phyloP scores from a whole-genome alignment of 1,140 invertebrate species.

The Drosophila bifasciata region DNA sequence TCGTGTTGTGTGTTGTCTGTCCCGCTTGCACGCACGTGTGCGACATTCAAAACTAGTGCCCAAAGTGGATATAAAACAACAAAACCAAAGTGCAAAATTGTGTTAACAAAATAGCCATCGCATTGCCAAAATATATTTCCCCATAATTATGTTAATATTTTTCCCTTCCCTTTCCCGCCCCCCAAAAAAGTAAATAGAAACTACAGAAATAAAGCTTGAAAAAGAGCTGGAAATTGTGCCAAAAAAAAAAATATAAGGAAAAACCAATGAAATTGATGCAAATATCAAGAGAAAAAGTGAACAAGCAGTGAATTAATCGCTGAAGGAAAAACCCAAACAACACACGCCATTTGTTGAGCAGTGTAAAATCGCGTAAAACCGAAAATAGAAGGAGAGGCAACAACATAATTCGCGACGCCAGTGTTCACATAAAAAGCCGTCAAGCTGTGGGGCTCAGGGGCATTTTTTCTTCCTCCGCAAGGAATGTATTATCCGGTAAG shows the following conservation, averaged over 20 bases:
- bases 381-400: conserved; percentile 26
- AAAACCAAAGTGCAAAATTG: conserved; percentile 37
- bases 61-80: conserved; percentile 38
- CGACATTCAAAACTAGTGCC: conserved; percentile 44
- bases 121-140: background rate
- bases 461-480: conserved; percentile 95
- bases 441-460: conserved; percentile 97
- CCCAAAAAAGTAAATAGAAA: too few relatives aligned
- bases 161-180: conserved; percentile 1
- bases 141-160: conserved; percentile 15
- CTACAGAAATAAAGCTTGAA: too few relatives aligned
- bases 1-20: conserved; percentile 26
- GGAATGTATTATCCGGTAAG: conserved; percentile 97
- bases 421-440: conserved; percentile 88
- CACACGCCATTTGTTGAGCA: conserved; percentile 8
- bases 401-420: conserved; percentile 64
- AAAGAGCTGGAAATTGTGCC: too few relatives aligned
- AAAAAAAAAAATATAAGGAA: too few relatives aligned
- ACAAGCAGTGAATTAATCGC: conserved; percentile 8
- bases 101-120: conserved; percentile 8
- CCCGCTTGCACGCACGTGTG: conserved; percentile 44
- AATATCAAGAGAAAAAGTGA: conserved; percentile 4
- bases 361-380: conserved; percentile 20
- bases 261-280: conserved; percentile 24
- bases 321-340: background rate